Evolutionary conservation across 2,888 invertebrate species (phyloP).

Genomic region (Aromia moschata): DNA sequence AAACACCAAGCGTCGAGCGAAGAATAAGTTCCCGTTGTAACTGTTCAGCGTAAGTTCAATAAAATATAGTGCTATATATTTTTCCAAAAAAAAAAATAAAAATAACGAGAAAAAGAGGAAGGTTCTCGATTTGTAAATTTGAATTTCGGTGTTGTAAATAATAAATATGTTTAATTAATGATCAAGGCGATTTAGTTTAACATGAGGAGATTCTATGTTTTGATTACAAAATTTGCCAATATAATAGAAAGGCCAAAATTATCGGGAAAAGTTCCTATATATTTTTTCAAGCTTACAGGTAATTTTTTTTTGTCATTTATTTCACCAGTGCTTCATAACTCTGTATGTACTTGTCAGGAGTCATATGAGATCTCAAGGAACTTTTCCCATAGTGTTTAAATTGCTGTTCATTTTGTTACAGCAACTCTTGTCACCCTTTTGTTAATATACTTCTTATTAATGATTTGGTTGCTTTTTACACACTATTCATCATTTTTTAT

Average conservation of each 20-base stretch:
- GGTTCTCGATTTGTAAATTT: constrained; percentile 14
- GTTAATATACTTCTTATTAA: constrained; percentile 10
- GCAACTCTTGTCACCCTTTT: too few relatives aligned
- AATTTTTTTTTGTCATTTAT: too few relatives aligned
- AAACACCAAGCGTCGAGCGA: constrained; percentile 2
- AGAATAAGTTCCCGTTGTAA: constrained; percentile 1
- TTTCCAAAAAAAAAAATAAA: constrained; percentile 4
- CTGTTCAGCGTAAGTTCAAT: constrained; percentile 9
- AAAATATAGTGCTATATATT: constrained; percentile 19
- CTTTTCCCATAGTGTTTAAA: too few relatives aligned
- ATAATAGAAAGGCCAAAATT: too few relatives aligned
- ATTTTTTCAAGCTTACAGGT: too few relatives aligned
- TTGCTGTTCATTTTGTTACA: too few relatives aligned
- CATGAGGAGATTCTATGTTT: too few relatives aligned
- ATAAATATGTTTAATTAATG: constrained; percentile 18
- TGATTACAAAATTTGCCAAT: too few relatives aligned
- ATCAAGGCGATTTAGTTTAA: constrained; percentile 15
- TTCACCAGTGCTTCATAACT: too few relatives aligned
- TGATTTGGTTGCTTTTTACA: constrained; percentile 1
- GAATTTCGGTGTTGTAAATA: constrained; percentile 23
- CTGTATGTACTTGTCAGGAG: too few relatives aligned
- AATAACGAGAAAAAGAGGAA: background rate
- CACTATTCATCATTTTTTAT: constrained; percentile 3
- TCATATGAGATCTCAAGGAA: too few relatives aligned
- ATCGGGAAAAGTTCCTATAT: too few relatives aligned